Base-by-base conservation (phyloP, 2,113 vertebrate species). In the Periophthalmus modestus region DNA sequence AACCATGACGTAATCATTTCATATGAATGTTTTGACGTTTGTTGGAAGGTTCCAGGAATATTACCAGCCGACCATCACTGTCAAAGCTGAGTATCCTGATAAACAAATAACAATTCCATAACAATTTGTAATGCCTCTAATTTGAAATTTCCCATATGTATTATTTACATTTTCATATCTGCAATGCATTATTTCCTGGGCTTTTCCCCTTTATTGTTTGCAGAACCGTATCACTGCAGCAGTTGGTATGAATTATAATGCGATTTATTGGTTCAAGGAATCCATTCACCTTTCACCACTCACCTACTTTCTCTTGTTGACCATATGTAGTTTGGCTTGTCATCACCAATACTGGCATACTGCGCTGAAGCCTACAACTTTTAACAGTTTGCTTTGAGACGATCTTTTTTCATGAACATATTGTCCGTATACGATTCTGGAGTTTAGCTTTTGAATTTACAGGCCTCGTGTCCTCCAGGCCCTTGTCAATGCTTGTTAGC, bases 401-500 rank as follows among this genome's bases (percentile, higher is more conserved):
- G 7, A 6, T 36, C 33, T 18, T 63, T 63, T 11, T 10, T 18
- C 15, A 6, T 13, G 19, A 65, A 65, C 62, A 16, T 59, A 43
- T 77, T 59, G 46, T 73, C 72, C 39, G 34, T 72, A 50, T 73
- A 62, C 34, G 69, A 24, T 72, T 83, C 66, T 61, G 57, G 21
- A 54, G 52, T 71, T 61, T 72, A 55, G 55, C 54, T 10, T 57
- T 57, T 67, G 48, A 63, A 59, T 67, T 18, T 62, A 11, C 36
- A 61, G 65, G 52, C 43, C 69, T 47, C 34, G n/a, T 71, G 68
- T 72, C 54, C 58, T 66, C 74, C 76, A 85, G 73, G 82, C 7
- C 34, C 70, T 59, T 81, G 82, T 87, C 86, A 74, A 48, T 19
- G 15, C 69, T 52, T 39, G 52, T 81, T 83, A 75, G 57, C 69